A percentile compares a stretch with the other conserved stretches of the same genome.
Conservation (phyloP, 2,888 invertebrate genomes). For the Ochropleura leucogaster region DNA sequence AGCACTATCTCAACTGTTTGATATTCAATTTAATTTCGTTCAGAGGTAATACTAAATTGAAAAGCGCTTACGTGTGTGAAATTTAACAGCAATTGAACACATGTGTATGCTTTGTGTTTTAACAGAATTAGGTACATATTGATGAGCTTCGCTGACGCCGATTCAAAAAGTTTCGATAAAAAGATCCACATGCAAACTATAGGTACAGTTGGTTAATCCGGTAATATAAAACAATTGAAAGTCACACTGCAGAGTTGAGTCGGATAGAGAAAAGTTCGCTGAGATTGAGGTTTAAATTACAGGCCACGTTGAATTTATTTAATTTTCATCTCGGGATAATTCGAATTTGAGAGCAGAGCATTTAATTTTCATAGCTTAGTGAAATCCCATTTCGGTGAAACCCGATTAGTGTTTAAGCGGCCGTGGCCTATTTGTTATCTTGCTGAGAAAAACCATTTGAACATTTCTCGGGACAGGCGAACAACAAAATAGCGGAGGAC, state of each 20-base stretch:
- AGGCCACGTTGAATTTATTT: constrained; percentile 79
- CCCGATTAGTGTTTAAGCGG: constrained; percentile 82
- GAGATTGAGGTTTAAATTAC: constrained; percentile 79
- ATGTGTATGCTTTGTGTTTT: constrained; percentile 21
- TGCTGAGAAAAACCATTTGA: constrained; percentile 74
- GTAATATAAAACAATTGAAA: constrained; percentile 60
- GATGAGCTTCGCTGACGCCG: constrained; percentile 1
- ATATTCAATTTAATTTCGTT: constrained; percentile 80
- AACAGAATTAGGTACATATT: constrained; percentile 23
- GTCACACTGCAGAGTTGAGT: constrained; percentile 69
- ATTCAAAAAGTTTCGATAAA: constrained; percentile 42
- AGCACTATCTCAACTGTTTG: constrained; percentile 78
- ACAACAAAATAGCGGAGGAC: constrained; percentile 68
- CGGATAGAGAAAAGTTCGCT: constrained; percentile 73
- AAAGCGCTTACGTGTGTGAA: constrained; percentile 54
- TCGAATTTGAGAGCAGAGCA: constrained; percentile 79
- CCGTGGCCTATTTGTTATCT: constrained; percentile 83
- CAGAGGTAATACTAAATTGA: constrained; percentile 71
- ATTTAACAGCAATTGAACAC: constrained; percentile 40
- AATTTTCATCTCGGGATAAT: constrained; percentile 81
- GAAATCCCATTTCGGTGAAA: constrained; percentile 81
- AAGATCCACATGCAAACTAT: constrained; percentile 37
- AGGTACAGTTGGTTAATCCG: constrained; percentile 36
- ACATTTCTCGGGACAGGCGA: constrained; percentile 65
- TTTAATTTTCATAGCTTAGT: constrained; percentile 84